phyloP scores from a whole-genome alignment of 1,140 invertebrate genomes.

The Sinella curviseta region DNA sequence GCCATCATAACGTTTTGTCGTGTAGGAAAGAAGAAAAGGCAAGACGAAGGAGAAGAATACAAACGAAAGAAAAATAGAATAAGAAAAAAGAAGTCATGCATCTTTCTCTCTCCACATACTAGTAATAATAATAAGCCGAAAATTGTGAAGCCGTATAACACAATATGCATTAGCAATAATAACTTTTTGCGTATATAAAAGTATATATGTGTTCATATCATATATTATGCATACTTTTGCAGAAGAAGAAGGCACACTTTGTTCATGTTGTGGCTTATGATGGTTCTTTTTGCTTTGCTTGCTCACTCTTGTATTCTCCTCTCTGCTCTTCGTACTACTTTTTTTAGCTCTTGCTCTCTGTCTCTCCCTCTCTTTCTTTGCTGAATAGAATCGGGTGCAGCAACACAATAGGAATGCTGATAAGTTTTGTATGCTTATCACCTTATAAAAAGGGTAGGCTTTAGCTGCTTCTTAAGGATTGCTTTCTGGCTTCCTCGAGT shows the following conservation, averaged over 20 bases:
- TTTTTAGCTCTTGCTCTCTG: background rate
- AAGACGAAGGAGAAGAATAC: too few relatives aligned
- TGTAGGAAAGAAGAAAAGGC: too few relatives aligned
- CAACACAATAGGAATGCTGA: constrained; percentile 24
- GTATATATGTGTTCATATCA: background rate
- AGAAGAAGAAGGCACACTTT: background rate
- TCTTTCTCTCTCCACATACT: background rate
- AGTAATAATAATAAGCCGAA: constrained; percentile 16
- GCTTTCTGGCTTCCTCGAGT: constrained; percentile 7
- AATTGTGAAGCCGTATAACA: constrained; percentile 15
- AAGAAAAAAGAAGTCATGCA: background rate
- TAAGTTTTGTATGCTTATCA: constrained; percentile 22
- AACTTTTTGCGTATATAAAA: too few relatives aligned
- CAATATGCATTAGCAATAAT: background rate
- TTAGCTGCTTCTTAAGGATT: background rate
- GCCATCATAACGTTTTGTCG: too few relatives aligned
- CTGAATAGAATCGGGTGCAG: background rate
- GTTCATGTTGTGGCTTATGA: background rate
- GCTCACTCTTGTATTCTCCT: background rate
- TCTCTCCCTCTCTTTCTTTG: background rate
- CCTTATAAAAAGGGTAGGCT: constrained; percentile 19
- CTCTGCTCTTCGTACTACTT: background rate
- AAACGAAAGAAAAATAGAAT: background rate
- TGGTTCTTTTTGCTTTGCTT: background rate
- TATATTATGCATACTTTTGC: too few relatives aligned